These are phyloP conservation scores for Mactromeris polynyma DNA, from an alignment of 2,888 invertebrate species.

Conservation along the genomic window DNA sequence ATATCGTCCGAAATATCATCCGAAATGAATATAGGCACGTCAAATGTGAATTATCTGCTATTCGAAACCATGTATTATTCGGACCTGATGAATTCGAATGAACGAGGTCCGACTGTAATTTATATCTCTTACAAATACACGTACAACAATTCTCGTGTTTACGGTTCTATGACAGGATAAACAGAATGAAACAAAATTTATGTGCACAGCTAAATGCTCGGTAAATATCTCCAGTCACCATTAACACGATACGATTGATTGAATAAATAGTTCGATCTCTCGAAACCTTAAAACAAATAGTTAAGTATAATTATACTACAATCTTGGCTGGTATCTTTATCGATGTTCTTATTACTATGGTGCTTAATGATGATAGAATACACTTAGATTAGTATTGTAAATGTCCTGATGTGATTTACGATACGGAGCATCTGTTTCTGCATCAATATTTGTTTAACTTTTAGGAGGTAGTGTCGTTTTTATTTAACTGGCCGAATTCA, in stretches of 20 bases:
- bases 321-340: neutral
- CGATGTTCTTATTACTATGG: neutral
- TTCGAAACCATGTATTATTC: no score
- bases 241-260: neutral
- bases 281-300: neutral
- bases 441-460: no score
- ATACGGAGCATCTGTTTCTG: neutral
- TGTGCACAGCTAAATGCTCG: neutral
- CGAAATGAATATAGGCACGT: no score
- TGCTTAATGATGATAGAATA: neutral
- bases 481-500: no score
- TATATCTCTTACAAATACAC: no score
- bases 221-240: neutral
- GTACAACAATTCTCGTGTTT: no score
- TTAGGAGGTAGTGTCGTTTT: no score
- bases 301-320: neutral
- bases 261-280: neutral
- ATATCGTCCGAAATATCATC: no score
- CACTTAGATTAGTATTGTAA: neutral
- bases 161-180: neutral
- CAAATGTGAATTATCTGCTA: no score
- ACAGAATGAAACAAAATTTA: neutral
- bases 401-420: neutral
- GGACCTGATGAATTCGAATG: no score
- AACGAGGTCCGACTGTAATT: no score